Evolutionary conservation across 2,797 vertebrate genomes (phyloP), one percentile per base, ranked within the genome.

Genomic region (Chaenodraco wilsoni): DNA sequence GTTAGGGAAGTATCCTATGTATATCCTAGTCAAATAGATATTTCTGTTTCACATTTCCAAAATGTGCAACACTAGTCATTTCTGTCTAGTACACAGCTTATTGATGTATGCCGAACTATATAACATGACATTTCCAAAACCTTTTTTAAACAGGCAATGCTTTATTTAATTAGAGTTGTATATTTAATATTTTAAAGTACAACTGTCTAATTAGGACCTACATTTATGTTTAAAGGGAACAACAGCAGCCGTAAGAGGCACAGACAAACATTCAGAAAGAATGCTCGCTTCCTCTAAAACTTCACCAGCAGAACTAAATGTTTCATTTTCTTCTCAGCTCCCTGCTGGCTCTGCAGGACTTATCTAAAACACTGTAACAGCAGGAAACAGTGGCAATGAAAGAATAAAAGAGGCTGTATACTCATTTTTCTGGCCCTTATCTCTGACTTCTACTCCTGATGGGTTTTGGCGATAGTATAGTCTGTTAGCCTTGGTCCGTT

Each of bases 401-500:
- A 70, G 62, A 81, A 84, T 37, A 37, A 9, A 37, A 37, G 61
- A 51, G 21, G 62, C 59, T 69, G 40, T 58, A 15, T 56, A 60
- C 27, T 74, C 68, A 69, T 85, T 84, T 80, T 84, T 79, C 85
- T 79, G 60, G 64, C 7, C 43, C 52, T 75, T 57, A 73, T 84
- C 68, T 81, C 66, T 62, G 78, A 69, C 60, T 84, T 82, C 43
- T 80, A 19, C 56, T 62, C 61, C 57, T 52, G 72, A 82, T 82
- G 64, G 55, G 74, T 75, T 69, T 40, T 2, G 10, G 31, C 50
- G 72, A 82, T 75, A 54, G 54, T 51, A 27, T 3, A 59, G 16
- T 56, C 70, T 68, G 65, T 69, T 46, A 64, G 76, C 62, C 52
- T 55, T 74, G 68, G 72, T 81, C 60, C 77, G 78, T 82, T 82